Evolutionary conservation across 2,888 invertebrate genomes (phyloP), one percentile per base, ranked within the genome.

Genomic region (Cantharis rufa): DNA sequence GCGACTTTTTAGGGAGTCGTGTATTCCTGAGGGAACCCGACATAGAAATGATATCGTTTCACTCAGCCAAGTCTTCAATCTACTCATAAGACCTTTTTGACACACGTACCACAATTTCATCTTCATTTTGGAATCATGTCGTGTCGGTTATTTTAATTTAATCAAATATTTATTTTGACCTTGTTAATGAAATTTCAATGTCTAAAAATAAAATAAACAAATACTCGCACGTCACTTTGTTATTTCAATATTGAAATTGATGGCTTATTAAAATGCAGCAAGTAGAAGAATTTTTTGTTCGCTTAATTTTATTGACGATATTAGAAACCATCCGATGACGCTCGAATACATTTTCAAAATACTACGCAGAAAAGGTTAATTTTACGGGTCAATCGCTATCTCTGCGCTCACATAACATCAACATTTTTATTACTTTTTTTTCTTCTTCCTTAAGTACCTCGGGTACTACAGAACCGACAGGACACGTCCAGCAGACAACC

Each of bases 41-140:
- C 72, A 48, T 48, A 78, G 78, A 70, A 77, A 77, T 77, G 74
- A 77, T 77, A 77, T 77, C 78, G 78, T 78, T 78, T 78, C 69
- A 78, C 75, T 75, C 75, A 62, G 72, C 24, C 77, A 16, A 75
- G 77, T 75, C 74, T 73, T 77, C 77, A 77, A 77, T 77, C 77
- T 74, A 77, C 70, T 73, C 74, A 62, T 69, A 71, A 69, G 72
- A 75, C 74, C 69, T 77, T 24, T 77, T 77, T 68, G 74, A 74
- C 77, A 74, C 77, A 75, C 77, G 74, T 77, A 75, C 74, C 61
- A 71, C 69, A 72, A 72, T 71, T 77, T 77, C 74, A 75, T 77
- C 74, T 77, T 70, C 74, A 32, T 73, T 76, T 75, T 18, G 32
- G 27, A 61, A 48, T n/a, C 48, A 48, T 9, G n/a, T 48, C 48